phyloP scores from a whole-genome alignment of 2,888 invertebrate genomes.

The Drosophila koepferae region DNA sequence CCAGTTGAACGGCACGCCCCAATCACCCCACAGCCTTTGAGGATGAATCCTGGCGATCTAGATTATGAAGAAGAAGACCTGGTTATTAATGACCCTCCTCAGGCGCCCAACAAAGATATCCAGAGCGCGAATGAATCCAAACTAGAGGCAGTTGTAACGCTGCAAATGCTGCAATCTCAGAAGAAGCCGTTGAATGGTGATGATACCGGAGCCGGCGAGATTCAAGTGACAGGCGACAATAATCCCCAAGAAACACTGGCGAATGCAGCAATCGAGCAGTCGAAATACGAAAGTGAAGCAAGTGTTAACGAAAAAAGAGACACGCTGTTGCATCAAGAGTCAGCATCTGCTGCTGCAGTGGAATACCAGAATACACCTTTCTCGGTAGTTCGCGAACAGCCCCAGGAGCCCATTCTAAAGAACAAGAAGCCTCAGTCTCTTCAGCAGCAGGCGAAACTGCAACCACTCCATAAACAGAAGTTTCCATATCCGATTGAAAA shows the following conservation, averaged over 20 bases:
- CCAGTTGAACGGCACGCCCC: constrained; percentile 75
- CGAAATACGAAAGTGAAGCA: constrained; percentile 9
- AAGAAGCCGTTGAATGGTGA: constrained; percentile 81
- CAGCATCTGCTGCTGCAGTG: constrained; percentile 71
- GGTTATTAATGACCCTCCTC: constrained; percentile 85
- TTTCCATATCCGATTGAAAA: constrained; percentile 89
- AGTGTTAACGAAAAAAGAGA: constrained; percentile 51
- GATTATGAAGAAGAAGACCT: constrained; percentile 85
- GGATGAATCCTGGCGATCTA: constrained; percentile 58
- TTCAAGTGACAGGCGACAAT: constrained; percentile 72
- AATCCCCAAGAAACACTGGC: constrained; percentile 50
- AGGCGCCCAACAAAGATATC: constrained; percentile 81
- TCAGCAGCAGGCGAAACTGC: constrained; percentile 75
- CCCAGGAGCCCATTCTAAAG: constrained; percentile 85
- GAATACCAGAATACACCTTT: constrained; percentile 85
- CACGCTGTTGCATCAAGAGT: constrained; percentile 60
- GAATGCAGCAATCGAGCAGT: constrained; percentile 33
- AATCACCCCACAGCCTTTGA: constrained; percentile 54
- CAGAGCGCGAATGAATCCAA: constrained; percentile 69
- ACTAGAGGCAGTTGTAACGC: constrained; percentile 87
- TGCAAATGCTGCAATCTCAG: constrained; percentile 89
- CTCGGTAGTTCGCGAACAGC: constrained; percentile 84
- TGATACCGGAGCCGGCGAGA: constrained; percentile 78
- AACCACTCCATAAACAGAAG: constrained; percentile 85
- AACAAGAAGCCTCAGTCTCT: constrained; percentile 83